Evolutionary conservation across 2,113 vertebrate genomes (phyloP).

Genomic region (Hyperopisus bebe): DNA sequence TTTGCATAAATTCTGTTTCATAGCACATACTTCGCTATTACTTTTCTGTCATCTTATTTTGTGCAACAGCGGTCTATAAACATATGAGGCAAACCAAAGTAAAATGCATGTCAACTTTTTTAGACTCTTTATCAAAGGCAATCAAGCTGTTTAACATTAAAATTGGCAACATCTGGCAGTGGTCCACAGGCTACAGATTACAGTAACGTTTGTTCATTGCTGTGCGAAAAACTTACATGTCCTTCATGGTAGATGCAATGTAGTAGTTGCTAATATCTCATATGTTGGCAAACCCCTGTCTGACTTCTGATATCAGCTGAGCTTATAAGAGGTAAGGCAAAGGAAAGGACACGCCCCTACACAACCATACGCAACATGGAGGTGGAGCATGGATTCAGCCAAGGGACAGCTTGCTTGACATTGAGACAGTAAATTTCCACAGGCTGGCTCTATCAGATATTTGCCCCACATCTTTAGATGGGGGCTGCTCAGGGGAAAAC

Average conservation of each 20-base stretch:
- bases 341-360: constrained; percentile 46
- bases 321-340: constrained; percentile 50
- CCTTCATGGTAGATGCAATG: constrained; percentile 58
- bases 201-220: neutral
- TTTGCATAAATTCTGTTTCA: neutral
- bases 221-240: constrained; percentile 55
- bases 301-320: constrained; percentile 51
- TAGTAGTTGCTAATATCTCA: constrained; percentile 45
- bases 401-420: constrained; percentile 49
- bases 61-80: neutral
- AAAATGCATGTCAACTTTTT: neutral
- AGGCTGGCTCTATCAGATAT: constrained; percentile 31
- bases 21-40: neutral
- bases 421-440: constrained; percentile 65
- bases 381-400: constrained; percentile 48
- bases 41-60: neutral
- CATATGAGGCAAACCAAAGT: neutral
- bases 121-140: neutral
- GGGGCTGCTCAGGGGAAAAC: constrained; percentile 16
- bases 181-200: neutral
- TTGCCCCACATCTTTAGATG: constrained; percentile 20
- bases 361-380: constrained; percentile 55
- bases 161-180: neutral
- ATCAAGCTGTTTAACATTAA: neutral
- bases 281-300: constrained; percentile 57